phyloP scores from a whole-genome alignment of 2,113 vertebrate species.

The Zosterops japonicus region DNA sequence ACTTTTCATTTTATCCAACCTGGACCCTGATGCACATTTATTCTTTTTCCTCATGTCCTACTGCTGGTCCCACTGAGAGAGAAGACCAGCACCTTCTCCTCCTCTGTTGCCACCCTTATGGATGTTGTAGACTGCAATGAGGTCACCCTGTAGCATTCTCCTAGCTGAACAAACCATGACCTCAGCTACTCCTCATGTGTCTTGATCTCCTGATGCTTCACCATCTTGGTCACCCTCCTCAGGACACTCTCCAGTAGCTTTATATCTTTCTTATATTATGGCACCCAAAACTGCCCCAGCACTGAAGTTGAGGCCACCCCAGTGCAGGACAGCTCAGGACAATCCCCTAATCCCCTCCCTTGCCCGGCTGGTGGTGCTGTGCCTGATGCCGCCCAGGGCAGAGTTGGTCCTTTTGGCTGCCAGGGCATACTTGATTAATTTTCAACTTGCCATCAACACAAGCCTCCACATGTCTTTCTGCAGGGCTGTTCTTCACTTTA shows the following conservation, averaged over 20 bases:
- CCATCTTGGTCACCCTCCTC: not conserved
- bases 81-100: not conserved
- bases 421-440: not conserved
- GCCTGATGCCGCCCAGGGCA: not conserved
- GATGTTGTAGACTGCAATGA: not conserved
- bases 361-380: accelerated
- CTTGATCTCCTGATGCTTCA: not conserved
- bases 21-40: not conserved
- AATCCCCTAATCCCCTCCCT: not conserved
- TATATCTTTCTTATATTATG: not conserved
- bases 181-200: not conserved
- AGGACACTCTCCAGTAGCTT: not conserved
- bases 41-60: not conserved
- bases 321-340: accelerated
- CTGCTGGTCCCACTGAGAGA: not conserved
- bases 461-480: not conserved
- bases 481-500: not conserved
- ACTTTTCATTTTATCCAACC: not conserved
- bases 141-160: not conserved
- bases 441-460: not conserved
- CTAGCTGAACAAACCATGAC: not conserved
- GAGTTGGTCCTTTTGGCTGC: not conserved
- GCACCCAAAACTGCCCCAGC: accelerated
- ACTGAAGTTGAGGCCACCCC: accelerated
- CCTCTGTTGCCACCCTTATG: accelerated